Evolutionary conservation across 2,113 vertebrate species (phyloP), one percentile per base, ranked within the genome.

Genomic region (Tachysurus fulvidraco): DNA sequence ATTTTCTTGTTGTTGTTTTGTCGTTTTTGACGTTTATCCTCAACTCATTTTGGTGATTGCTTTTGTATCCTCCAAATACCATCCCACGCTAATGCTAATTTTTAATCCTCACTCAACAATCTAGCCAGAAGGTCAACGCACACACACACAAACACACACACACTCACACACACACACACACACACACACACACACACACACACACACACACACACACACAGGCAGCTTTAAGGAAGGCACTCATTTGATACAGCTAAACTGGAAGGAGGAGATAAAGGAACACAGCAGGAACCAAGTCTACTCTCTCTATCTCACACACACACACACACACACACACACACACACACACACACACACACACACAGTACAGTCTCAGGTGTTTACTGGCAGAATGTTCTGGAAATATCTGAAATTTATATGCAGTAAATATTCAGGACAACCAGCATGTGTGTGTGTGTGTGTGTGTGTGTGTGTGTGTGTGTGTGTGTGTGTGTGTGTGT

Each of bases 81-180:
- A 84, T 67, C 73, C 71, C 50, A 83, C 28, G 23, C 60, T 74
- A 83, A 69, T 67, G 41, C 74, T 41, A 0, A 50, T 80, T 87
- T 83, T 83, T 64, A 79, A 44, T 55, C 73, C 74, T 69, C 73
- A 67, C 41, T 83, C 73, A 87, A 41, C 69, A 83, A 83, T 78
- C 76, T 60, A 67, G 82, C 54, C 82, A 50, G n/a, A 77, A 87
- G 81, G 82, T 87, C 62, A 87, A 36, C 77, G 59, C 85, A 71
- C 85, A 80, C 23, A 87, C 62, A 85, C 41, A 79, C 74, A 67
- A 59, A 64, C n/a, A 54, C 85, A 81, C 62, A 85, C 59, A 65
- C n/a, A 67, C 30, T 30, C 7, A 71, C 30, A 17, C 67, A 71
- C 74, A 67, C 74, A 64, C n/a, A 54, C 85, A 81, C 62, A 85